Percentiles rank a stretch among this genome's conserved stretches.
These are phyloP conservation scores for Centropyge bicolor DNA, from an alignment of 2,797 vertebrate genomes.

Conservation along the genomic window DNA sequence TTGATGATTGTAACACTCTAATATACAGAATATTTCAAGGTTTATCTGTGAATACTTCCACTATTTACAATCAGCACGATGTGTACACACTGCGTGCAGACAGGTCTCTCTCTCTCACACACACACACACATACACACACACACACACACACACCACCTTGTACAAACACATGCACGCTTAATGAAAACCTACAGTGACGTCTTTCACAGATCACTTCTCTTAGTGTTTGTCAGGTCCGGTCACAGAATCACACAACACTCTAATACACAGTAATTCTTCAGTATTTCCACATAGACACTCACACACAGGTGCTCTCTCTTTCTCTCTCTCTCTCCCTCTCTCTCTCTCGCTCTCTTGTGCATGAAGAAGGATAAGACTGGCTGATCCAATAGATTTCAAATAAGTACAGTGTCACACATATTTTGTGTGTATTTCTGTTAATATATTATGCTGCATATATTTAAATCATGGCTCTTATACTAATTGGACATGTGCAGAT, in stretches of 20 bases:
- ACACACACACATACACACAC: conserved; percentile 11
- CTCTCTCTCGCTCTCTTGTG: conserved; percentile 26
- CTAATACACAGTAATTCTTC: conserved; percentile 13
- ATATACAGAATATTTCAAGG: conserved; percentile 73
- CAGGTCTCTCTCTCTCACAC: conserved; percentile 23
- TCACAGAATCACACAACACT: conserved; percentile 21
- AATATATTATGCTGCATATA: neutral
- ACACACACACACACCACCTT: conserved; percentile 15
- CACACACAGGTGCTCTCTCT: neutral
- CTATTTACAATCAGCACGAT: conserved; percentile 77
- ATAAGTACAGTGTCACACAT: neutral
- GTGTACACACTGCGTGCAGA: conserved; percentile 40
- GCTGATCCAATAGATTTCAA: neutral
- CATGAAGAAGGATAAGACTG: neutral
- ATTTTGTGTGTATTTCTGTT: conserved; percentile 4
- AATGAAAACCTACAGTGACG: conserved; percentile 38
- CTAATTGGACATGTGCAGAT: neutral
- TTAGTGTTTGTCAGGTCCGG: conserved; percentile 36
- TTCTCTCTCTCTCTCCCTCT: conserved; percentile 20
- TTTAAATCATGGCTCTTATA: conserved; percentile 6
- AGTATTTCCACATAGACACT: conserved; percentile 25
- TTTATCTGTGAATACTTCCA: conserved; percentile 71
- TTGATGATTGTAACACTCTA: conserved; percentile 69
- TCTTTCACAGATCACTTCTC: conserved; percentile 9
- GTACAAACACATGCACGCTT: conserved; percentile 42